Evolutionary conservation across 2,113 vertebrate genomes (phyloP), one percentile per base, ranked within the genome.

Genomic region (Acrocephalus arundinaceus): DNA sequence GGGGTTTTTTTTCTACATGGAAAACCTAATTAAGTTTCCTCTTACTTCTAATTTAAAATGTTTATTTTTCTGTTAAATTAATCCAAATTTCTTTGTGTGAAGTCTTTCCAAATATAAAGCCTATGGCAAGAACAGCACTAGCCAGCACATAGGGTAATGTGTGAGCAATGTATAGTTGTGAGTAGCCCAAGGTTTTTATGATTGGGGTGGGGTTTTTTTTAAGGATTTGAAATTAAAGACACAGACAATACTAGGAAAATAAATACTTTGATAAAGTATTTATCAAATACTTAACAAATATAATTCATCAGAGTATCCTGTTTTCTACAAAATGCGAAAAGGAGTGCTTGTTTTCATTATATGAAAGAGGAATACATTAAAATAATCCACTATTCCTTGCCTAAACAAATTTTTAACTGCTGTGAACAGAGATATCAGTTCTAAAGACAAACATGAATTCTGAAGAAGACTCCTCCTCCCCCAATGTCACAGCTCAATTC

Each of bases 51-150:
- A 49, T 68, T 58, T 55, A 59, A 89, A 74, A 77, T 33, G 16
- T 72, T 76, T 86, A 24, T 78, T 89, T 93, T 89, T 68, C 46
- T 57, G 51, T 78, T 90, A 15, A 76, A 75, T 33, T 86, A 94
- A 62, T 74, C 54, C 17, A 0, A 9, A 52, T 55, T 63, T 79
- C 48, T 91, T 79, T 67, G 31, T 71, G 31, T 82, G 74, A 33
- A 95, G 83, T 55, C 24, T 58, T 82, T 83, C 62, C 52, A 81
- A 74, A 94, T 61, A 70, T 37, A 93, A 92, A 91, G 75, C 66
- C 70, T 57, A 94, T n/a, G 48, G 84, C 82, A 96, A 93, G 66
- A 96, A 93, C 20, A 54, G 62, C 33, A 78, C 82, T 57, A 81
- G 45, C 48, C 79, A 95, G 72, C 35, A 88, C n/a, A 81, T 1